Conservation (phyloP, 2,797 vertebrate species). For the Danio jaintianensis region DNA sequence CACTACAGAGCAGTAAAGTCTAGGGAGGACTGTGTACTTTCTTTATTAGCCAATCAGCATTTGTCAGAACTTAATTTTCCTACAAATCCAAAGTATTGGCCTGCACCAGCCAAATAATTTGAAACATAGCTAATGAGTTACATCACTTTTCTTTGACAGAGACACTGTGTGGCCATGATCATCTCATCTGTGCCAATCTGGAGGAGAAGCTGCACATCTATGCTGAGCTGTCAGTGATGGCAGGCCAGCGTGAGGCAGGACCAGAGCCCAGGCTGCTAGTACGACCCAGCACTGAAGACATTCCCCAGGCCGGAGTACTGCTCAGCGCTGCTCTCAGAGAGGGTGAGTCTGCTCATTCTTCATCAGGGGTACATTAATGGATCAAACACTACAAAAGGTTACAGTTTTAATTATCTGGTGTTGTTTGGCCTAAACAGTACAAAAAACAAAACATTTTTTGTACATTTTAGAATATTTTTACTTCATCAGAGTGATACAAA, state of each 20-base stretch:
- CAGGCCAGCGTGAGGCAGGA: constrained; percentile 58
- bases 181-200: constrained; percentile 89
- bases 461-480: too few species aligned
- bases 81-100: neutral
- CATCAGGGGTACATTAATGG: too few species aligned
- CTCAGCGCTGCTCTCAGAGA: constrained; percentile 88
- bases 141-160: constrained; percentile 74
- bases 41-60: neutral
- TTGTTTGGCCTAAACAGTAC: too few species aligned
- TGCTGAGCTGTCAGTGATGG: constrained; percentile 79
- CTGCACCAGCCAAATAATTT: neutral
- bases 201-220: constrained; percentile 92
- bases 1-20: neutral
- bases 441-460: too few species aligned
- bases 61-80: neutral
- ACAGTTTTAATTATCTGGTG: too few species aligned
- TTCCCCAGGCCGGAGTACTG: constrained; percentile 82
- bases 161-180: constrained; percentile 86
- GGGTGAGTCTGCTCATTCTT: constrained; percentile 71
- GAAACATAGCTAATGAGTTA: too few species aligned
- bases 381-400: too few species aligned
- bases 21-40: neutral
- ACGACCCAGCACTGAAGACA: constrained; percentile 82
- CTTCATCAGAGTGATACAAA: too few species aligned
- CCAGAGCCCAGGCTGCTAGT: constrained; percentile 85